These are phyloP conservation scores for Gambusia affinis DNA, from an alignment of 2,113 vertebrate species.

Conservation along the genomic window DNA sequence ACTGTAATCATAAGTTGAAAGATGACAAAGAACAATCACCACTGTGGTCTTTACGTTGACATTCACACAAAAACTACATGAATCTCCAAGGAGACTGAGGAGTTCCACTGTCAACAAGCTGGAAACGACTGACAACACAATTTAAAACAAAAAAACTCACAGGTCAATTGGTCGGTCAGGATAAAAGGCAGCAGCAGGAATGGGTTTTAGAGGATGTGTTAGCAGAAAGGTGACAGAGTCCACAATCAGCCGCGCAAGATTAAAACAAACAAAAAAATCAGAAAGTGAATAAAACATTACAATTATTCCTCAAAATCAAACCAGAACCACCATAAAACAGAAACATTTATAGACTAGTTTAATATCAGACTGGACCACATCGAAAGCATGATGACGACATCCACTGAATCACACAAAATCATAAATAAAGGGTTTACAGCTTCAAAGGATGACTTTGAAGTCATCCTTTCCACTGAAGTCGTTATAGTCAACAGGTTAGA, in stretches of 20 bases:
- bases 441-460: neutral
- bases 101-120: conserved; percentile 19
- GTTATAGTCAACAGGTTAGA: too few relatives aligned
- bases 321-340: conserved; percentile 12
- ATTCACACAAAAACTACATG: neutral
- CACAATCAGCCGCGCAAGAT: conserved; percentile 36
- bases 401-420: conserved; percentile 38
- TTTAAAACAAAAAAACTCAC: conserved; percentile 60
- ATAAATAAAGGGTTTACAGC: conserved; percentile 21
- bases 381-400: conserved; percentile 48
- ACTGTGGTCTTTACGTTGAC: conserved; percentile 12
- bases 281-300: neutral
- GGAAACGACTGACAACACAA: conserved; percentile 1
- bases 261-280: conserved; percentile 24
- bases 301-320: conserved; percentile 15
- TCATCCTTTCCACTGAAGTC: too few relatives aligned
- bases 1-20: neutral
- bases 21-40: conserved; percentile 3
- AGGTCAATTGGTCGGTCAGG: conserved; percentile 28
- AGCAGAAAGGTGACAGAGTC: conserved; percentile 17
- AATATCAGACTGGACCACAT: conserved; percentile 44
- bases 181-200: conserved; percentile 24
- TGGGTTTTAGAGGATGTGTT: conserved; percentile 9
- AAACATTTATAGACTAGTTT: conserved; percentile 6
- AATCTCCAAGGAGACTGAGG: neutral